Conservation (phyloP, 2,113 vertebrate species). For the Motacilla tschutschensis region DNA sequence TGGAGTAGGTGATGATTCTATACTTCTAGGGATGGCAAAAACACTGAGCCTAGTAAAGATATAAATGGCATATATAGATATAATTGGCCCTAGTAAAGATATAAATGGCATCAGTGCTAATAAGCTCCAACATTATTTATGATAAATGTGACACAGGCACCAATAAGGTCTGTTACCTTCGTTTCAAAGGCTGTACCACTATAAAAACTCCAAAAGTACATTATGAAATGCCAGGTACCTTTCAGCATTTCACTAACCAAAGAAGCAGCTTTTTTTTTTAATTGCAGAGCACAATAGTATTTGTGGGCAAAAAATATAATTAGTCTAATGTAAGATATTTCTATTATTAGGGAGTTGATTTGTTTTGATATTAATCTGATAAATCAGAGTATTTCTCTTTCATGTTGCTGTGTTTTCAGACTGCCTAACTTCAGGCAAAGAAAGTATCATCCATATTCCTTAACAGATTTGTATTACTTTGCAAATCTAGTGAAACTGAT, state of each 20-base stretch:
- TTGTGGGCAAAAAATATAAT: neutral
- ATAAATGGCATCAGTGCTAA: neutral
- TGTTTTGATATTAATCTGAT: neutral
- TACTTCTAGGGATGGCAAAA: neutral
- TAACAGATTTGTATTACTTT: neutral
- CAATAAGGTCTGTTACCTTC: neutral
- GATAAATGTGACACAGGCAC: neutral
- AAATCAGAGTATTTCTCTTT: neutral
- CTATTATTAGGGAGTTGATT: neutral
- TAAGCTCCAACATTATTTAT: neutral
- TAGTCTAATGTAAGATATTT: neutral
- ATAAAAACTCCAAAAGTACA: neutral
- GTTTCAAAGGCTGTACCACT: neutral
- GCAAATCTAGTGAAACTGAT: neutral
- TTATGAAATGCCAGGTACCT: neutral
- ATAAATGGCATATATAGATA: neutral
- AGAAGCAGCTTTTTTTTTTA: neutral
- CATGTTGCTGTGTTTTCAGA: neutral
- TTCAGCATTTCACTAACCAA: neutral
- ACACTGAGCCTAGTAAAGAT: neutral
- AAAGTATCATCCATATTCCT: neutral
- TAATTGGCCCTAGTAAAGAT: neutral
- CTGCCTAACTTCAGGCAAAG: neutral
- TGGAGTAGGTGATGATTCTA: neutral
- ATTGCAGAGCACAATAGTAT: neutral